These are phyloP conservation scores for Oligia strigilis DNA, from an alignment of 2,888 invertebrate genomes.

Conservation along the genomic window DNA sequence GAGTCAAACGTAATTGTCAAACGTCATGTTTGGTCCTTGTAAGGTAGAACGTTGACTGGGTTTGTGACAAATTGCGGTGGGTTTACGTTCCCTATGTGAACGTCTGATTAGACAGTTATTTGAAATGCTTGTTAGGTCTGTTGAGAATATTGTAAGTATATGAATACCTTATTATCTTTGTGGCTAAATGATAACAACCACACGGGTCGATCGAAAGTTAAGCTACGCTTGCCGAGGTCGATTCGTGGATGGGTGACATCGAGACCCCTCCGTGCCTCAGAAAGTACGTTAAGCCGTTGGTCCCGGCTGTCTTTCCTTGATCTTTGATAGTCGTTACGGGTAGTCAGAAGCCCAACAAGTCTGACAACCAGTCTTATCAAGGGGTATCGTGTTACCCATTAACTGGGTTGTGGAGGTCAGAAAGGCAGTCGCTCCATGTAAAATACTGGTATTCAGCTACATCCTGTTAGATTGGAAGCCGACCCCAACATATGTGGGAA, in stretches of 20 bases:
- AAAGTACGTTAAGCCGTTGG: not conserved
- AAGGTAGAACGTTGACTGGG: not conserved
- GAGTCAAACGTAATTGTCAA: constrained; percentile 33
- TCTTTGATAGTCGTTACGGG: too few relatives aligned
- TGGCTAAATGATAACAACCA: not conserved
- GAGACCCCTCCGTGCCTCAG: not conserved
- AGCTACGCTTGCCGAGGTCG: not conserved
- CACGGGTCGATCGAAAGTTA: not conserved
- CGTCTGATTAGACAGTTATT: not conserved
- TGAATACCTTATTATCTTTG: not conserved
- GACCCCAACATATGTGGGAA: too few relatives aligned
- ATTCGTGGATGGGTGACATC: not conserved
- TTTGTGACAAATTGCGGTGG: not conserved
- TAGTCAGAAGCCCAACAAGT: too few relatives aligned
- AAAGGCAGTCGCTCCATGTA: too few relatives aligned
- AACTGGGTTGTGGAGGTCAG: too few relatives aligned
- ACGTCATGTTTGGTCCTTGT: constrained; percentile 12
- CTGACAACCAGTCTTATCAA: too few relatives aligned
- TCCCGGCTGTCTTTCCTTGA: too few relatives aligned
- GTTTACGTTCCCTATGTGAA: not conserved
- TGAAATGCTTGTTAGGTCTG: not conserved
- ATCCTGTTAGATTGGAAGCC: too few relatives aligned
- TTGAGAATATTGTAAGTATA: not conserved
- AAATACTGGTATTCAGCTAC: too few relatives aligned
- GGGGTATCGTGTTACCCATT: too few relatives aligned